phyloP scores from a whole-genome alignment of 2,113 vertebrate species.

The Ariopsis seemanni region DNA sequence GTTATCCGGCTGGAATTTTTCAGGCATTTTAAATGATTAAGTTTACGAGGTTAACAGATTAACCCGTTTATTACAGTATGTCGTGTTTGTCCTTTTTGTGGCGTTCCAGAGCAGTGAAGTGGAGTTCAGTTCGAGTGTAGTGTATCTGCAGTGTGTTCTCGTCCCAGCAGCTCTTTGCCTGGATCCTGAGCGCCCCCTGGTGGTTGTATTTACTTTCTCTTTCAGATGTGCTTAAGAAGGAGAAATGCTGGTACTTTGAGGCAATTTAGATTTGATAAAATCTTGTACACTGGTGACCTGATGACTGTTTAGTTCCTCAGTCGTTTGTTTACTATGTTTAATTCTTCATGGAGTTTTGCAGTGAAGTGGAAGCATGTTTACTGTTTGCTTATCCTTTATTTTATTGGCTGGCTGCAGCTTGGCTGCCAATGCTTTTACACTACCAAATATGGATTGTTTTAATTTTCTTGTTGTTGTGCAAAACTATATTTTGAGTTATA shows the following conservation, averaged over 20 bases:
- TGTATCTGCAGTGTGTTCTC: neutral
- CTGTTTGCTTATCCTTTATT: neutral
- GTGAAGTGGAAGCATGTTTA: neutral
- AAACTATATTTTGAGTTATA: neutral
- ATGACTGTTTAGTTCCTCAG: neutral
- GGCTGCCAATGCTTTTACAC: neutral
- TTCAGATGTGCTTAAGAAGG: neutral
- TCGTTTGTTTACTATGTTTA: conserved; percentile 1
- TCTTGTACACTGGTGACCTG: neutral
- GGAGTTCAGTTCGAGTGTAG: neutral
- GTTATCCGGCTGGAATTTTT: neutral
- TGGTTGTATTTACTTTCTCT: neutral
- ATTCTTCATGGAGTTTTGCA: neutral
- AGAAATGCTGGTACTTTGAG: neutral
- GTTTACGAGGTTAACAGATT: neutral
- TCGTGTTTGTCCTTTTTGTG: neutral
- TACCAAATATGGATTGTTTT: neutral
- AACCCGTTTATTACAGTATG: neutral
- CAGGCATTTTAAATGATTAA: neutral
- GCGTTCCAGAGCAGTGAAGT: neutral
- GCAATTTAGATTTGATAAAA: neutral
- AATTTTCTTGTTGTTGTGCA: neutral
- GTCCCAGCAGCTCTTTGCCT: neutral
- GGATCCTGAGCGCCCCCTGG: conserved; percentile 1
- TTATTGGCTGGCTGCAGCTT: conserved; percentile 18